Percentiles rank a stretch among this genome's conserved stretches.
phyloP scores from a whole-genome alignment of 64 coral and sea anemone species.

The Pachyseris speciosa region DNA sequence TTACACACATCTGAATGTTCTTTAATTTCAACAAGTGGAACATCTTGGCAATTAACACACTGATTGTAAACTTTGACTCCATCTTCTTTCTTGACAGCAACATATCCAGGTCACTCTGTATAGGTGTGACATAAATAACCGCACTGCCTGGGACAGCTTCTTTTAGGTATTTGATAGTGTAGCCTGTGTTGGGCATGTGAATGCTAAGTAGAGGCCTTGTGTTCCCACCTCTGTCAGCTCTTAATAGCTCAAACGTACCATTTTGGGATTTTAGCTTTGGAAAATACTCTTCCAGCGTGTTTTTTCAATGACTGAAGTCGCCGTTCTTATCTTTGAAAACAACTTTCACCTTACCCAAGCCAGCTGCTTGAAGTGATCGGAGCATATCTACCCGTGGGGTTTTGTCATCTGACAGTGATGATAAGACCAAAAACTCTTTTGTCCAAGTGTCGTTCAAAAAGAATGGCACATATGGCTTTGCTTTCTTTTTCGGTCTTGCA shows the following conservation, averaged over 20 bases:
- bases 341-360: constrained; percentile 17
- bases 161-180: constrained; percentile 31
- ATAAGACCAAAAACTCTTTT: constrained; percentile 40
- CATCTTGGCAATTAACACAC: constrained; percentile 24
- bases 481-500: constrained; percentile 53
- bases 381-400: constrained; percentile 20
- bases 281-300: constrained; percentile 47
- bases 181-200: background rate
- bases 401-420: constrained; percentile 40
- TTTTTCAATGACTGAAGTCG: constrained; percentile 42
- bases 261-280: constrained; percentile 53
- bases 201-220: constrained; percentile 57
- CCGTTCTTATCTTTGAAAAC: constrained; percentile 56
- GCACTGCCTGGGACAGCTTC: background rate
- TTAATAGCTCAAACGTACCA: constrained; percentile 60
- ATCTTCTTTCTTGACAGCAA: background rate
- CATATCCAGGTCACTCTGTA: constrained; percentile 27
- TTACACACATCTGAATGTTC: constrained; percentile 45
- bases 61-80: background rate
- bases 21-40: constrained; percentile 37
- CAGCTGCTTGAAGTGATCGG: constrained; percentile 2
- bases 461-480: constrained; percentile 40
- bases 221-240: constrained; percentile 48
- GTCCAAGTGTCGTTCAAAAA: constrained; percentile 61
- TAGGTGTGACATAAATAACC: constrained; percentile 24